Evolutionary conservation across 23 tunicate species (phyloP), one percentile per base, ranked within the genome.

Genomic region (Styela plicata): DNA sequence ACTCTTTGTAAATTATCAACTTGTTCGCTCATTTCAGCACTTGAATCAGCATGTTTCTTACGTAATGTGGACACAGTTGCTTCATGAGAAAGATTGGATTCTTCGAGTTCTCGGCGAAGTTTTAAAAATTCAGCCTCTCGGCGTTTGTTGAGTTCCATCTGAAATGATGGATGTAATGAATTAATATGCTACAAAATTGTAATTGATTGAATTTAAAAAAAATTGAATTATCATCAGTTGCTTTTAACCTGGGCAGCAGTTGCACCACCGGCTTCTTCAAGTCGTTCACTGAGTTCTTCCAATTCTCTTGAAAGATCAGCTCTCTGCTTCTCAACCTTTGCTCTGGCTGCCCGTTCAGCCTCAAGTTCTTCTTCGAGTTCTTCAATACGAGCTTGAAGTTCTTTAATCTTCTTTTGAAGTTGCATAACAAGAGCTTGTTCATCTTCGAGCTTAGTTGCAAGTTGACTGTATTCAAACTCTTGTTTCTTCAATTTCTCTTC

Each of bases 401-500:
- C 99, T 37, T 96, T 96, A 68, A 96, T 89, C 77, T 96, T 96
- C 83, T 89, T 91, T 70, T 89, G 94, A n/a, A 96, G 88, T 83
- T 91, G 97, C 64, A 82, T 34, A 2, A 90, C 92, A 36, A 85
- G 90, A 69, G 90, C 91, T 79, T 96, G 99, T 63, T 96, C 99
- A 79, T 96, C 99, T 91, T 96, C 99, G 10, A 96, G 85, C 82
- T 85, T 87, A 1, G 91, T 86, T 23, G 94, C 85, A 17, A 96
- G 97, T 75, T 89, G 94, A 37, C 86, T 86, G 86, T 83, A 88
- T 73, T 96, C 99, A 70, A 96, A 96, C 33, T 96, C 99, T 63
- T 88, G 92, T 78, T 92, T 92, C 82, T 87, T 92, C 62, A 92
- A 63, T 61, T 87, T 92, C 74, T 92, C 97, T 74, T 92, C 97